Evolutionary conservation across 2,888 invertebrate species (phyloP), one percentile per base, ranked within the genome.

Genomic region (Alentia gelatinosa): DNA sequence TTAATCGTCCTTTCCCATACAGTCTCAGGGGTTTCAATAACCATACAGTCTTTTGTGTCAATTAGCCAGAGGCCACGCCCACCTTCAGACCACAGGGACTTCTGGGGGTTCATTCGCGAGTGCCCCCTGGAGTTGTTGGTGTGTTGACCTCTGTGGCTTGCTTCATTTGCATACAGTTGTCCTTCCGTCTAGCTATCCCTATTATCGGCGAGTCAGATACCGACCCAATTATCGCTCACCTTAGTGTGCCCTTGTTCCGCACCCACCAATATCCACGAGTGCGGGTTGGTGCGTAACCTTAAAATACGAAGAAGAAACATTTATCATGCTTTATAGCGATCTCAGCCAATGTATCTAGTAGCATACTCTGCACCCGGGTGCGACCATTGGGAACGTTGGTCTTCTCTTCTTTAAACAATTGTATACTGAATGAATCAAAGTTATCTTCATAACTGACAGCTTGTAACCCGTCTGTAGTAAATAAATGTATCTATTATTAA

Each of bases 111-210:
- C 7, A 15, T 19, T 79, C 79, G 79, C 37, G 79, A 26, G 79
- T 19, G 79, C 39, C 39, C 37, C 37, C 37, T 35, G 79, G 19
- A 39, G 79, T 35, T 35, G 15, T 19, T 35, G 39, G 79, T 79
- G 79, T 30, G 33, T 5, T 79, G 79, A 79, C 12, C 79, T 79
- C 79, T 35, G 79, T 79, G 79, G 79, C 79, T 79, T 35, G 7
- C 39, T 23, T 79, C 15, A 79, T 79, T 79, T 79, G n/a, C 79
- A 79, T 79, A 79, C 79, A 79, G 79, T 79, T 79, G 79, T 79
- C 79, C 39, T 79, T 19, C 37, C 35, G 4, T 79, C 79, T 79
- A 39, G 79, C 5, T 35, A 19, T 15, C 30, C 33, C 33, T 33
- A 74, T 74, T 33, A 74, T 26, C 74, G 33, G 15, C 15, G 30